These are phyloP conservation scores for Nothoprocta pentlandii DNA, from an alignment of 2,113 vertebrate genomes.

Conservation along the genomic window DNA sequence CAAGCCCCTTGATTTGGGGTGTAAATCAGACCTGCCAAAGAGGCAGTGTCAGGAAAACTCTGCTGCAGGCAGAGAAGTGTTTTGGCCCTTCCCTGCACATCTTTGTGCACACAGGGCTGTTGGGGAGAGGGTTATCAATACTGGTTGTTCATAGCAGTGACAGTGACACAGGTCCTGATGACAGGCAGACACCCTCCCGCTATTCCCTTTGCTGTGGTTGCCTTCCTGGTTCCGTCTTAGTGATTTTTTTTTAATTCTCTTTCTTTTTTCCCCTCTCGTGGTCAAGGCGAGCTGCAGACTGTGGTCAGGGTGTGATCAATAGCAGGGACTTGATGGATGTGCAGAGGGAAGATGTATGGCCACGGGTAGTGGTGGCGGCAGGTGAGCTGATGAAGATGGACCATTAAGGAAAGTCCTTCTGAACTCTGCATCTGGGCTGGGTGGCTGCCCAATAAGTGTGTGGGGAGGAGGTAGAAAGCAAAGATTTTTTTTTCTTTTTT, in stretches of 20 bases:
- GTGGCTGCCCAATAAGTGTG: not conserved
- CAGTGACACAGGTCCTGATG: too few relatives aligned
- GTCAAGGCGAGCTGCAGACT: not conserved
- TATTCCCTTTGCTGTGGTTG: not conserved
- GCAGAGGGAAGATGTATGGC: not conserved
- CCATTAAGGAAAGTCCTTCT: not conserved
- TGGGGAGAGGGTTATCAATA: not conserved
- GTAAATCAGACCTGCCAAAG: not conserved
- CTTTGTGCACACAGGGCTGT: too few relatives aligned
- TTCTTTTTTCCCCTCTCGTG: not conserved
- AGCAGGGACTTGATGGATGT: not conserved
- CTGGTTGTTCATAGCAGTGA: not conserved
- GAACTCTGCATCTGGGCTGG: not conserved
- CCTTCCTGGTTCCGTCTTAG: not conserved
- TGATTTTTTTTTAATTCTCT: not conserved
- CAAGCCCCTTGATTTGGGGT: not conserved
- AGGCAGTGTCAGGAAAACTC: not conserved
- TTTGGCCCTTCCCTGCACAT: not conserved
- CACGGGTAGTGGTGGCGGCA: not conserved
- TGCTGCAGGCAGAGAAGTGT: not conserved
- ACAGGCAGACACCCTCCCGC: not conserved
- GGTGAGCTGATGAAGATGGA: not conserved
- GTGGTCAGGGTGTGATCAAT: not conserved
- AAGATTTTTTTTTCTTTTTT: not conserved
- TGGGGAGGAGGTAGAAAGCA: not conserved